Evolutionary conservation across 2,888 invertebrate genomes (phyloP).

Genomic region (Callyntrura sp.): DNA sequence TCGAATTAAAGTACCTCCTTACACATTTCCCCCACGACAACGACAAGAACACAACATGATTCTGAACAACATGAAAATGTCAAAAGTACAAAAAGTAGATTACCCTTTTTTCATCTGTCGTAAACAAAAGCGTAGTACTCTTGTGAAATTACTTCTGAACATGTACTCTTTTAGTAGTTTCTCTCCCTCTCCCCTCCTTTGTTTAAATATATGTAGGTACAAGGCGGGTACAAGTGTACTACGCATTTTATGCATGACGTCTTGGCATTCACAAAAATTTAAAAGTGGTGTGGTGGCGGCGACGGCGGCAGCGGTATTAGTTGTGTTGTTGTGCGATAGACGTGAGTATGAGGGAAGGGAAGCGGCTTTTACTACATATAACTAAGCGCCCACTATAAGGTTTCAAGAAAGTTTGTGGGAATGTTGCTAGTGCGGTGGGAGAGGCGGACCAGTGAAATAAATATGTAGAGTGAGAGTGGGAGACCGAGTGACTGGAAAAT

Average conservation of each 20-base stretch:
- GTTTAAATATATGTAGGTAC: neutral
- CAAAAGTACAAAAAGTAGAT: conserved; percentile 49
- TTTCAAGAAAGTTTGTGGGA: neutral
- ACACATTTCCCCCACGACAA: neutral
- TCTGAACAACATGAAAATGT: conserved; percentile 37
- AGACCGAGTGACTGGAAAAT: too few relatives aligned
- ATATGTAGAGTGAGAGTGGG: too few relatives aligned
- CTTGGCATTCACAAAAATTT: conserved; percentile 44
- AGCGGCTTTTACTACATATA: neutral
- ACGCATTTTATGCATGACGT: conserved; percentile 49
- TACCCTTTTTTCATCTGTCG: conserved; percentile 39
- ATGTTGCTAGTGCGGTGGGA: too few relatives aligned
- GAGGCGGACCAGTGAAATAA: conserved; percentile 41
- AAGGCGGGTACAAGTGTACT: too few relatives aligned
- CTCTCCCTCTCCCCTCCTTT: neutral
- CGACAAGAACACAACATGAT: too few relatives aligned
- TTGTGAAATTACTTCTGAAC: conserved; percentile 52
- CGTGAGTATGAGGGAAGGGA: neutral
- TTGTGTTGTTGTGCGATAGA: neutral
- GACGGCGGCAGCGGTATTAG: too few relatives aligned
- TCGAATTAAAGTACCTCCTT: neutral
- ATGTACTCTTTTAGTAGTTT: conserved; percentile 61
- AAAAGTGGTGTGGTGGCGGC: too few relatives aligned
- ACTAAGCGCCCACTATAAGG: neutral
- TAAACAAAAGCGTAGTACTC: conserved; percentile 6